Evolutionary conservation across 2,113 vertebrate species (phyloP).

Genomic region (Gobio gobio): DNA sequence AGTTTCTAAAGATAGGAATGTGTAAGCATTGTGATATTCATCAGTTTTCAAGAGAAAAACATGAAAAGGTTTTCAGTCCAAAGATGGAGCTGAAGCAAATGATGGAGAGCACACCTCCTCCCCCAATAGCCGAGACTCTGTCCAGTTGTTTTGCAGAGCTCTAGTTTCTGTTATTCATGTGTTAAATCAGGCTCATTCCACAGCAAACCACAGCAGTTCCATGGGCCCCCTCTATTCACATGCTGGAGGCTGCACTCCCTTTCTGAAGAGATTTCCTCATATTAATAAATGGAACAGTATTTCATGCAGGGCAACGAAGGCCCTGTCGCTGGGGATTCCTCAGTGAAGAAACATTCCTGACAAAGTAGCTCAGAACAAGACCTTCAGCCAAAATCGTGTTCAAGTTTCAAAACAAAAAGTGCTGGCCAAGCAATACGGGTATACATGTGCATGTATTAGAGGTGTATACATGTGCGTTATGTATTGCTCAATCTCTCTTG

Average conservation of each 20-base stretch:
- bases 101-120: neutral
- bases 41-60: constrained; percentile 6
- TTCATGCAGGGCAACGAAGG: constrained; percentile 52
- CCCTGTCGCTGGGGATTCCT: constrained; percentile 50
- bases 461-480: constrained; percentile 24
- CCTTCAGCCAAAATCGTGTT: constrained; percentile 49
- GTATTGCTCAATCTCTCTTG: constrained; percentile 48
- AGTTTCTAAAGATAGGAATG: constrained; percentile 22
- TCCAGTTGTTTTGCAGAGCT: constrained; percentile 12
- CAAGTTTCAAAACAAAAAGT: constrained; percentile 60
- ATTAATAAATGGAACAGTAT: constrained; percentile 56
- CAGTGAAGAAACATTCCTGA: constrained; percentile 52
- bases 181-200: constrained; percentile 31
- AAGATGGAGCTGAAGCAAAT: constrained; percentile 8
- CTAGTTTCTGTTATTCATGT: constrained; percentile 24
- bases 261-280: constrained; percentile 51
- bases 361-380: constrained; percentile 54
- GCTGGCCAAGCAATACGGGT: constrained; percentile 55
- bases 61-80: neutral
- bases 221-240: constrained; percentile 35
- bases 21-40: constrained; percentile 15
- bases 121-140: neutral
- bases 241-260: constrained; percentile 17
- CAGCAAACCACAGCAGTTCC: constrained; percentile 39
- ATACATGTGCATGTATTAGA: constrained; percentile 34